These are phyloP conservation scores for Actinostola sp. DNA, from an alignment of 92 coral and sea anemone species.

Conservation along the genomic window DNA sequence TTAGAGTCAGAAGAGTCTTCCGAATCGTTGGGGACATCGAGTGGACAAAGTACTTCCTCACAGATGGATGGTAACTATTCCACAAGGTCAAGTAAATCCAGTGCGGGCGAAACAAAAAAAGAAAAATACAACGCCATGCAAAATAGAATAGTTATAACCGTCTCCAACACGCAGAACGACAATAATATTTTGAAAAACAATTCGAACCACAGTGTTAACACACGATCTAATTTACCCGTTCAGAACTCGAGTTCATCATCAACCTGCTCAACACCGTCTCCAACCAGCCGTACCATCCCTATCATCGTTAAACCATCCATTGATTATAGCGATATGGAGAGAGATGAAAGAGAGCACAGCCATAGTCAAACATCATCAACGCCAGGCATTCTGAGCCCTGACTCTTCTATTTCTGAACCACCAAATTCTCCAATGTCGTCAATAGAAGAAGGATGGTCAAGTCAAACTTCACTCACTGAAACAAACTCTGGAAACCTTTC, in stretches of 20 bases:
- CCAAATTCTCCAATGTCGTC: slow-evolving; percentile 24
- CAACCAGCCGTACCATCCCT: slow-evolving; percentile 30
- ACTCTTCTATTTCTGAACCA: slow-evolving; percentile 27
- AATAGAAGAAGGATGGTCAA: slow-evolving; percentile 23
- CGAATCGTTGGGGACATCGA: slow-evolving; percentile 27
- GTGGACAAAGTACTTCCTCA: slow-evolving; percentile 28
- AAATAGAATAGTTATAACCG: neutral
- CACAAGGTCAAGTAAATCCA: too few relatives aligned
- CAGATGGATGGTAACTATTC: slow-evolving; percentile 31
- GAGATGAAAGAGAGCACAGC: slow-evolving; percentile 9
- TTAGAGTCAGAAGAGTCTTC: slow-evolving; percentile 4
- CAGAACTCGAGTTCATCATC: slow-evolving; percentile 24
- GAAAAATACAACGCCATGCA: neutral
- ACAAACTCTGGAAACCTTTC: slow-evolving; percentile 67
- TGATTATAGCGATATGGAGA: slow-evolving; percentile 20
- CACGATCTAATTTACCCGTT: neutral
- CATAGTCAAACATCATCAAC: slow-evolving; percentile 23
- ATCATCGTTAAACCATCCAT: slow-evolving; percentile 29
- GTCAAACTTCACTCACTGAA: slow-evolving; percentile 58
- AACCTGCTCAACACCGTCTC: slow-evolving; percentile 25
- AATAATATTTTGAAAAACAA: neutral
- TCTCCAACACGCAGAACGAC: neutral
- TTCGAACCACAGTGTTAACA: neutral
- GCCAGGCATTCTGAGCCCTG: slow-evolving; percentile 9
- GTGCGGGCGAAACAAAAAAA: slow-evolving; percentile 1